Evolutionary conservation across 2,888 invertebrate genomes (phyloP).

Genomic region (Ctena decussata): DNA sequence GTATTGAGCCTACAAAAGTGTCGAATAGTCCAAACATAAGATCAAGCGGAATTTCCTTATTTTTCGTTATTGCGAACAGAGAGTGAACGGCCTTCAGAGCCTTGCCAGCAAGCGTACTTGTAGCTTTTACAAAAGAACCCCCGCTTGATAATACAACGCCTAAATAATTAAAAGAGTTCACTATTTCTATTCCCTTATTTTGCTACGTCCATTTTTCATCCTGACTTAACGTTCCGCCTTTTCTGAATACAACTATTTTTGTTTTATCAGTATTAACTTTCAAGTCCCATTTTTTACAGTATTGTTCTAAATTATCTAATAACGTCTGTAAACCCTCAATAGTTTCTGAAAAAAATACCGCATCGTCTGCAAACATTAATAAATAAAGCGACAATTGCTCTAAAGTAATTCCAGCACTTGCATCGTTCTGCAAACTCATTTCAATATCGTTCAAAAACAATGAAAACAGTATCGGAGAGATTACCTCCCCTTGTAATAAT

Average conservation of each 20-base stretch:
- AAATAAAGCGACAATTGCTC: no score
- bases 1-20: constrained; percentile 18
- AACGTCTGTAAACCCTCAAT: constrained; percentile 8
- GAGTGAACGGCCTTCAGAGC: constrained; percentile 26
- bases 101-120: constrained; percentile 12
- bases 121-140: no score
- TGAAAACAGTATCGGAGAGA: constrained; percentile 12
- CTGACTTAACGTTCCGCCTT: background rate
- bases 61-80: constrained; percentile 11
- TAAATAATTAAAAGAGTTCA: constrained; percentile 7
- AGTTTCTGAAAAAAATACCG: constrained; percentile 27
- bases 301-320: constrained; percentile 7
- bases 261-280: no score
- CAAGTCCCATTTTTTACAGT: no score
- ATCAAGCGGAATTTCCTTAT: background rate
- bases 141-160: no score
- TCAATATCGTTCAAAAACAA: constrained; percentile 37
- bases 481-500: constrained; percentile 30
- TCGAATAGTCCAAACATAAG: constrained; percentile 24
- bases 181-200: background rate
- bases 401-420: background rate
- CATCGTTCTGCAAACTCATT: background rate
- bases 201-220: constrained; percentile 11
- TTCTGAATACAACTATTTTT: constrained; percentile 7
- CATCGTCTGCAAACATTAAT: no score